Percentiles rank a stretch among this genome's conserved stretches.
phyloP scores from a whole-genome alignment of 1,140 invertebrate species.

The Bombus haemorrhoidalis region DNA sequence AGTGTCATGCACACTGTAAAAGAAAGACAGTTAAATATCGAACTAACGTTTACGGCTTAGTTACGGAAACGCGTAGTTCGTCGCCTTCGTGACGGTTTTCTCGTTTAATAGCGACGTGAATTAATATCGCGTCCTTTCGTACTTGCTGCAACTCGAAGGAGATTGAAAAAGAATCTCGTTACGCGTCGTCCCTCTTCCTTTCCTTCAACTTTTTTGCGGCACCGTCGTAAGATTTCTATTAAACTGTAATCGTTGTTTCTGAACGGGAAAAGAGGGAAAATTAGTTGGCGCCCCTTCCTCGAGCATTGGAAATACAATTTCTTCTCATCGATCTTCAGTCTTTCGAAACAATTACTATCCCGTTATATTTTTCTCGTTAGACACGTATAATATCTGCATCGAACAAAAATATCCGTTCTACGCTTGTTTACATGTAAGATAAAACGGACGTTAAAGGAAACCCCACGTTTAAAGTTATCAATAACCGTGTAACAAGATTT shows the following conservation, averaged over 20 bases:
- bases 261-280: slow-evolving; percentile 8
- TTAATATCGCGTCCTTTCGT: slow-evolving; percentile 28
- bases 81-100: not conserved
- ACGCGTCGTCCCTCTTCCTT: not conserved
- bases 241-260: slow-evolving; percentile 34
- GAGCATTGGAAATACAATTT: slow-evolving; percentile 18
- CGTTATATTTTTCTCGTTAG: not conserved
- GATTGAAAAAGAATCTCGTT: slow-evolving; percentile 47
- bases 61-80: not conserved
- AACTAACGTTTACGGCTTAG: not conserved
- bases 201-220: not conserved
- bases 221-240: slow-evolving; percentile 38
- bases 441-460: not conserved
- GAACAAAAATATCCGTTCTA: not conserved
- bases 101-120: slow-evolving; percentile 35
- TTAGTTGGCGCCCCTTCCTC: not conserved
- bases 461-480: not conserved
- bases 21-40: slow-evolving; percentile 17
- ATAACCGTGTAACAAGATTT: not conserved
- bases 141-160: slow-evolving; percentile 14
- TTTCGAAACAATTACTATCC: slow-evolving; percentile 3
- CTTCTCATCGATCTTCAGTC: slow-evolving; percentile 31
- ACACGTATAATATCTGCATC: not conserved
- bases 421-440: not conserved
- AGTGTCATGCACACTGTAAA: not conserved